These are phyloP conservation scores for Euura saliciscinereae DNA, from an alignment of 1,140 invertebrate genomes.

Conservation along the genomic window DNA sequence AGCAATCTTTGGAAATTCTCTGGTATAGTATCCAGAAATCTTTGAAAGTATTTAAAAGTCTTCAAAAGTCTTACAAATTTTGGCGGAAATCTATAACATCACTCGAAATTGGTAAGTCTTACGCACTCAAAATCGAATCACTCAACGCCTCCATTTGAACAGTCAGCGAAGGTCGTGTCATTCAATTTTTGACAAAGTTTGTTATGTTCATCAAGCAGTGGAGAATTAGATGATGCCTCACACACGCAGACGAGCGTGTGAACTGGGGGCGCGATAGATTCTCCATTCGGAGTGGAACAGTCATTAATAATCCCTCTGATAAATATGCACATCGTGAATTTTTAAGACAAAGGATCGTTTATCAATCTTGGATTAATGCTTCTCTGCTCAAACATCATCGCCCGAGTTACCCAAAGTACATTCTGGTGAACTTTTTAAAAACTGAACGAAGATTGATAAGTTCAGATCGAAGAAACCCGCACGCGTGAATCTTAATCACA, in stretches of 20 bases:
- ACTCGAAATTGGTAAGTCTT: no score
- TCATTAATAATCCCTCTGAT: not conserved
- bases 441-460: not conserved
- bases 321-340: conserved; percentile 4
- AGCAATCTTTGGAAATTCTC: no score
- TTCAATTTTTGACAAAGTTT: no score
- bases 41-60: no score
- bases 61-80: no score
- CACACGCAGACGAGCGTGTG: not conserved
- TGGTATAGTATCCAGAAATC: no score
- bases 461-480: not conserved
- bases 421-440: not conserved
- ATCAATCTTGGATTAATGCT: conserved; percentile 3
- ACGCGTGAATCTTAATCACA: not conserved
- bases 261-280: not conserved
- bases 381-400: not conserved
- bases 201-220: not conserved
- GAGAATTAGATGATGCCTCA: not conserved
- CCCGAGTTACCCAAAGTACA: not conserved
- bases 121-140: no score
- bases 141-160: no score
- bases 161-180: no score
- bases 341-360: conserved; percentile 8
- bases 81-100: no score
- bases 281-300: not conserved